phyloP scores from a whole-genome alignment of 2,113 vertebrate genomes.

The Hydrolagus affinis region DNA sequence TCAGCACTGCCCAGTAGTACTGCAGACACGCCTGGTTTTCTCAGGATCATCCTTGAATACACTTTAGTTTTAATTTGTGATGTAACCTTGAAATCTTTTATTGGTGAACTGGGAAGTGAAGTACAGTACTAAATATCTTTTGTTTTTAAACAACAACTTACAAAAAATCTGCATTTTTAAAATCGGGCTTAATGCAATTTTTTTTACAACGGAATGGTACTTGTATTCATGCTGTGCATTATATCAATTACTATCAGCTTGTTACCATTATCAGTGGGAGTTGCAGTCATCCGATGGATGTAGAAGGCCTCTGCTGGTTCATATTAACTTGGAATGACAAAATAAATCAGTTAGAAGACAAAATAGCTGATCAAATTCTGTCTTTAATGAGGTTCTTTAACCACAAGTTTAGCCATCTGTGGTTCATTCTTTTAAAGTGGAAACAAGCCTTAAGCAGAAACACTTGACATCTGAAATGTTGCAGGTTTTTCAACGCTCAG shows the following conservation, averaged over 20 bases:
- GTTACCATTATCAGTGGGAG: background rate
- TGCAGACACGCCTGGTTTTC: too few species aligned
- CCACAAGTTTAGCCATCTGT: slow-evolving; percentile 41
- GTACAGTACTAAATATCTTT: background rate
- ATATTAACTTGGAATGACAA: slow-evolving; percentile 41
- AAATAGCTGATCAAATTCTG: slow-evolving; percentile 35
- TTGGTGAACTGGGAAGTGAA: background rate
- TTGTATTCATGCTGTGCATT: background rate
- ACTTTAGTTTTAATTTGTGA: slow-evolving; percentile 18
- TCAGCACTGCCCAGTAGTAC: too few species aligned
- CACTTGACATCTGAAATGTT: slow-evolving; percentile 37
- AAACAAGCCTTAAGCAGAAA: slow-evolving; percentile 31
- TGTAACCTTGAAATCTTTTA: background rate
- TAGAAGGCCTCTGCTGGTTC: slow-evolving; percentile 37
- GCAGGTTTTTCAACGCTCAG: slow-evolving; percentile 37
- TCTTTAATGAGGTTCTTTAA: slow-evolving; percentile 42
- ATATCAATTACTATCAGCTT: background rate
- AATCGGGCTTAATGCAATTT: background rate
- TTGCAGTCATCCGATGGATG: background rate
- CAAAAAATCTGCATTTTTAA: background rate
- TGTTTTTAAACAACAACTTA: background rate
- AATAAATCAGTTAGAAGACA: slow-evolving; percentile 33
- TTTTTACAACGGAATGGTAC: background rate
- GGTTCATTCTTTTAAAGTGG: slow-evolving; percentile 31
- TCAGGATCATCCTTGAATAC: background rate